Conservation (phyloP, 2,113 vertebrate genomes). For the Sigmodon hispidus region DNA sequence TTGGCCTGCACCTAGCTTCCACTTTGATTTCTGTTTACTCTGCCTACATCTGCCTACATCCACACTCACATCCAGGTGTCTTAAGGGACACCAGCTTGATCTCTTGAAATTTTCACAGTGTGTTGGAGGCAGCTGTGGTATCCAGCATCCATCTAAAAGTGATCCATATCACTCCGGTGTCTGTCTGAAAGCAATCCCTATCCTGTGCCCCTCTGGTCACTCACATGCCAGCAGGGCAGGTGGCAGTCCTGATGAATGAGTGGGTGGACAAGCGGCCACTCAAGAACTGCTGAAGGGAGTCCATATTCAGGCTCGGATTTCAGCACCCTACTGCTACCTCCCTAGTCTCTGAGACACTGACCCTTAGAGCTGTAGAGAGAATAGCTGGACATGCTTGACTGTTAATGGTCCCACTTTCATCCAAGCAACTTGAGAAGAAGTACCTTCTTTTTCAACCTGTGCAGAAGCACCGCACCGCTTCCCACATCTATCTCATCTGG, state of each 20-base stretch:
- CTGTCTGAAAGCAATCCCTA: background rate
- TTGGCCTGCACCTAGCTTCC: background rate
- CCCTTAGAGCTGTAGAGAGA: background rate
- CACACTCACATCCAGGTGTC: background rate
- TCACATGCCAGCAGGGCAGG: background rate
- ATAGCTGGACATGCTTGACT: too few species aligned
- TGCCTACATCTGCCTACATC: too few species aligned
- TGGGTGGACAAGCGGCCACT: background rate
- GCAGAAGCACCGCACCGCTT: background rate
- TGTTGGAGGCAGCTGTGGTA: background rate
- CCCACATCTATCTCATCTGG: background rate
- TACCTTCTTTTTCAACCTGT: background rate
- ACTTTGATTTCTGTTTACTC: background rate
- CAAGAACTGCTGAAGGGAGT: background rate
- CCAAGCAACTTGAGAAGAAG: background rate
- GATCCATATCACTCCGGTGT: background rate
- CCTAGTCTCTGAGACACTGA: background rate
- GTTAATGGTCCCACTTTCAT: background rate
- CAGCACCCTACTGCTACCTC: background rate
- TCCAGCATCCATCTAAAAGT: accelerated
- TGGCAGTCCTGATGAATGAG: accelerated
- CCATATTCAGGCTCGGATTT: background rate
- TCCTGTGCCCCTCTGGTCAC: background rate
- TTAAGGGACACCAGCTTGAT: background rate
- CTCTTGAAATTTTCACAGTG: background rate